Evolutionary conservation across 2,797 vertebrate species (phyloP), one percentile per base, ranked within the genome.

Genomic region (Sebastes matsubarae): DNA sequence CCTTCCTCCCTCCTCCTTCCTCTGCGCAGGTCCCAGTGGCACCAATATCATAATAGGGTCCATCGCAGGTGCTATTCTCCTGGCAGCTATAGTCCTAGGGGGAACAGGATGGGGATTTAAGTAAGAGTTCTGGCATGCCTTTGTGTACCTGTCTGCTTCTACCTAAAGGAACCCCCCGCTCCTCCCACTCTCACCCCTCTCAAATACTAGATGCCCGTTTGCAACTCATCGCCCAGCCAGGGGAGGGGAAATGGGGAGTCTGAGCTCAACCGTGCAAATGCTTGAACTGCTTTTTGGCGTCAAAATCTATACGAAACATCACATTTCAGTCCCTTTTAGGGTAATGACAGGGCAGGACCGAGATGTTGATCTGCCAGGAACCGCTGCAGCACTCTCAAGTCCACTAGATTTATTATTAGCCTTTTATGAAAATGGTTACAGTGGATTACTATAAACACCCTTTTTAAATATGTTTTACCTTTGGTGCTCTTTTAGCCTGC

Each of bases 71-170:
- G 97, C 97, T 88, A 97, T 98, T 94, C 96, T 98, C 93, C 97
- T 99, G 90, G 98, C 97, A 93, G 97, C 98, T 95, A 99, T 99
- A 95, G 97, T 99, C 95, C 96, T 99, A 88, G 98, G 98, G 77
- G 98, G 98, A 89, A 99, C 98, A 84, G 98, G 98, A 95, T 99
- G 98, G 98, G 98, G 98, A 96, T 98, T 99, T 97, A 98, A 99
- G 98, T 99, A 98, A 99, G 97, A 94, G 91, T 90, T 94, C 91
- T 88, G 86, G 95, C 95, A 93, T 94, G 93, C 93, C 89, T 95
- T 90, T 94, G 86, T 95, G 87, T 95, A 93, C 91, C 92, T 93
- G 93, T 94, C 87, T 93, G 94, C 94, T 94, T 93, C 87, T 89
- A 91, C 90, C 82, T 76, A 52, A 82, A 85, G 86, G 85, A 85